Percentiles rank a stretch among this genome's conserved stretches.
Conservation (phyloP, 2,113 vertebrate genomes). For the Dipodomys ordii region DNA sequence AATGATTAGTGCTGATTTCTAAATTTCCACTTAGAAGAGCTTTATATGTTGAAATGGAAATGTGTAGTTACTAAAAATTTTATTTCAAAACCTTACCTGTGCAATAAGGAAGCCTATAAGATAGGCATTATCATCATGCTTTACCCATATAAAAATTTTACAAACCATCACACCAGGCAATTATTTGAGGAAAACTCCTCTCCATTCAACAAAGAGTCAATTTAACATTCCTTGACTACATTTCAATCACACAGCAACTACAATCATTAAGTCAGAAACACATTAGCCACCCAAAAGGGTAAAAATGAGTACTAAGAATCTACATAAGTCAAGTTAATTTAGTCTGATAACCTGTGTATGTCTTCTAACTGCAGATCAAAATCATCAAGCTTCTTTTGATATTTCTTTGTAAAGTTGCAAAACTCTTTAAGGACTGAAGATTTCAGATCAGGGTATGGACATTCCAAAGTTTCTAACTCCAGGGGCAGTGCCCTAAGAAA, state of each 20-base stretch:
- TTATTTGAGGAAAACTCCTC: neutral
- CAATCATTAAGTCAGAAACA: conserved; percentile 44
- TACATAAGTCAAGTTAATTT: neutral
- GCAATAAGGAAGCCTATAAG: neutral
- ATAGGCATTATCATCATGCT: neutral
- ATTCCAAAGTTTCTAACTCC: conserved; percentile 89
- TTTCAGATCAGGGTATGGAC: conserved; percentile 91
- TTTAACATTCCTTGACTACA: conserved; percentile 2
- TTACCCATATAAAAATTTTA: conserved; percentile 1
- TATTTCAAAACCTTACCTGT: conserved; percentile 29
- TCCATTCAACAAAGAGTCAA: conserved; percentile 52
- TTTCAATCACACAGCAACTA: conserved; percentile 15
- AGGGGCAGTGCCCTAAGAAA: conserved; percentile 85
- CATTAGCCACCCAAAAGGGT: neutral
- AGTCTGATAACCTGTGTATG: conserved; percentile 87
- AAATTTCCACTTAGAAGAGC: neutral
- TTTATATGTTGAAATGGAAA: conserved; percentile 23
- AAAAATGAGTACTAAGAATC: neutral
- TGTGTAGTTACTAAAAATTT: conserved; percentile 41
- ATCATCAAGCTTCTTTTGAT: conserved; percentile 86
- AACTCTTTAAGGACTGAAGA: conserved; percentile 89
- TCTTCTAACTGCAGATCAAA: conserved; percentile 85
- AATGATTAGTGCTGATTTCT: conserved; percentile 12
- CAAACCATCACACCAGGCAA: conserved; percentile 15
- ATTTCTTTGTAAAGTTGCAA: conserved; percentile 87